A percentile compares a stretch with the other conserved stretches of the same genome.
These are phyloP conservation scores for Atractosteus spatula DNA, from an alignment of 2,113 vertebrate species.

Conservation along the genomic window DNA sequence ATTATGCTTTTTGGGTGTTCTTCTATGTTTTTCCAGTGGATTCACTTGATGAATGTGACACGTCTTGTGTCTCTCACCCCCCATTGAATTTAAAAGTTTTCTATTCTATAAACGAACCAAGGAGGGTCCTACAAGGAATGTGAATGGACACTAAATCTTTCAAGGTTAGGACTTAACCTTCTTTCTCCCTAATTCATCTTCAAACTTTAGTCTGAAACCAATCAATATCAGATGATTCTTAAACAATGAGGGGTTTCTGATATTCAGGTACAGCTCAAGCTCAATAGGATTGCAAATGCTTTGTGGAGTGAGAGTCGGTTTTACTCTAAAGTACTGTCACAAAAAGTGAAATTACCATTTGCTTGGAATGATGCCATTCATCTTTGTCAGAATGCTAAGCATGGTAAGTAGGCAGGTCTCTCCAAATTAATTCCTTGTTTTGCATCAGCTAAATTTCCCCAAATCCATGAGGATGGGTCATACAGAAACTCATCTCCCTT, in stretches of 20 bases:
- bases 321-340: conserved; percentile 98
- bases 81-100: conserved; percentile 96
- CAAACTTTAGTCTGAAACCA: conserved; percentile 95
- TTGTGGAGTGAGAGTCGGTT: conserved; percentile 92
- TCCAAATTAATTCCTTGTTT: conserved; percentile 99
- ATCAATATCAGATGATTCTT: conserved; percentile 99
- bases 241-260: conserved; percentile 99
- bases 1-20: conserved; percentile 99
- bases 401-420: conserved; percentile 89
- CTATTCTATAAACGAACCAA: conserved; percentile 81
- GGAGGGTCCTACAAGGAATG: conserved; percentile 91
- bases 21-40: conserved; percentile 98
- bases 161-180: conserved; percentile 99
- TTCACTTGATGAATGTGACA: conserved; percentile 99
- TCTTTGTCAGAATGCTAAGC: conserved; percentile 98
- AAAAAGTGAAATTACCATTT: conserved; percentile 99
- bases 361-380: conserved; percentile 99
- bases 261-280: conserved; percentile 96
- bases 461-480: conserved; percentile 97
- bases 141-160: conserved; percentile 99
- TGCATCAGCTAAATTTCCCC: conserved; percentile 98
- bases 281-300: conserved; percentile 97
- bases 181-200: conserved; percentile 92
- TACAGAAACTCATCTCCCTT: conserved; percentile 82
- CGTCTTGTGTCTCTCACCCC: conserved; percentile 96